Evolutionary conservation across 2,797 vertebrate species (phyloP).

Genomic region (Ibycter americanus): DNA sequence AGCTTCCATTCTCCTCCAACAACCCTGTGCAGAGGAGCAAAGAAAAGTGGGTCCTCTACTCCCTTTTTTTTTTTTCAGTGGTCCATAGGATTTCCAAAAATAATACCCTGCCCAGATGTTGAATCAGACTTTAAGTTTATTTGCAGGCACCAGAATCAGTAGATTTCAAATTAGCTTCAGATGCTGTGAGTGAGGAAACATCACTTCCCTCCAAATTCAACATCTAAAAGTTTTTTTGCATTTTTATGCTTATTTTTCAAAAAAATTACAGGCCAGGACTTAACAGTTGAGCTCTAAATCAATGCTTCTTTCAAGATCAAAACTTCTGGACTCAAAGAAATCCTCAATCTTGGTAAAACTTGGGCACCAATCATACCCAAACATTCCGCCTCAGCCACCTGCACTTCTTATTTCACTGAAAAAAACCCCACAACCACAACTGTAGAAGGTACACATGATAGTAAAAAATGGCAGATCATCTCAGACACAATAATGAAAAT

Average conservation of each 20-base stretch:
- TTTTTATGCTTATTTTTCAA: background rate
- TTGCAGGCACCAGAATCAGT: conserved; percentile 62
- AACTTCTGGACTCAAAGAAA: background rate
- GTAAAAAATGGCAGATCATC: background rate
- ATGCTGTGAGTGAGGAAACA: conserved; percentile 46
- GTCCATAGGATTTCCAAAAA: conserved; percentile 70
- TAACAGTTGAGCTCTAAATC: conserved; percentile 9
- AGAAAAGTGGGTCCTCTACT: conserved; percentile 36
- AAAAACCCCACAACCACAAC: background rate
- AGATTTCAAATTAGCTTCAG: conserved; percentile 73
- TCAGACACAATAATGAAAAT: background rate
- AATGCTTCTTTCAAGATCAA: background rate
- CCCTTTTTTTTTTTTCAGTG: conserved; percentile 14
- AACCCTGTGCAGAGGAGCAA: background rate
- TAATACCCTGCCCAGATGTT: conserved; percentile 66
- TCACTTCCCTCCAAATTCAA: conserved; percentile 63
- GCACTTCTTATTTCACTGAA: background rate
- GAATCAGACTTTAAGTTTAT: conserved; percentile 65
- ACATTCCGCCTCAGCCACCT: background rate
- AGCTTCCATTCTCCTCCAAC: conserved; percentile 48
- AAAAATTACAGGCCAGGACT: background rate
- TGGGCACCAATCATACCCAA: background rate
- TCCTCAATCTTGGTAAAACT: background rate
- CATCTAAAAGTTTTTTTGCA: conserved; percentile 28
- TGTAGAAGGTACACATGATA: background rate